Evolutionary conservation across 2,797 vertebrate genomes (phyloP).

Genomic region (Galago senegalensis): DNA sequence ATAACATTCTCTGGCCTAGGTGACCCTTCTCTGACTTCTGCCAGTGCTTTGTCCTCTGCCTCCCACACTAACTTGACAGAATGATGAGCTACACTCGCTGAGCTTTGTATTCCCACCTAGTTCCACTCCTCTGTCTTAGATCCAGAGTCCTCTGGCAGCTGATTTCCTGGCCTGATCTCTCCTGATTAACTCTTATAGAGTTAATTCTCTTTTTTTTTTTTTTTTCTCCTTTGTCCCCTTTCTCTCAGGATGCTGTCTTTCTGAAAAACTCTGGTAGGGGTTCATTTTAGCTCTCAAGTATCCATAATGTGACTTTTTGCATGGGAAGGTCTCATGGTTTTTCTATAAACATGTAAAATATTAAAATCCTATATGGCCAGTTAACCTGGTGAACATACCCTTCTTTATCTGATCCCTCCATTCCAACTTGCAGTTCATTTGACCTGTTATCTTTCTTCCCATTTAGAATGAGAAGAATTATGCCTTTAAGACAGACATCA

Average conservation of each 20-base stretch:
- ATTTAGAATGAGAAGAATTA: conserved; percentile 41
- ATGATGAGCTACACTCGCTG: too few species aligned
- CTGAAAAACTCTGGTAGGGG: background rate
- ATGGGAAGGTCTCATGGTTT: background rate
- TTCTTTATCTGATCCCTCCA: background rate
- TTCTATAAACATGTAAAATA: background rate
- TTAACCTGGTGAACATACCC: background rate
- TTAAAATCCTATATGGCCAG: background rate
- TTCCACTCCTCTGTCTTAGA: background rate
- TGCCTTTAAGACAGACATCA: background rate
- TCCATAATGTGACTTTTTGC: background rate
- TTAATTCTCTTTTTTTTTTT: too few species aligned
- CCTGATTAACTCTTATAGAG: background rate
- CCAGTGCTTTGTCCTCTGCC: background rate
- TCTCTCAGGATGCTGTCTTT: background rate
- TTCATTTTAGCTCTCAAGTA: background rate
- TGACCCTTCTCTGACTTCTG: background rate
- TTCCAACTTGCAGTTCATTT: background rate
- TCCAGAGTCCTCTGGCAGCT: background rate
- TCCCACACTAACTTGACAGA: background rate
- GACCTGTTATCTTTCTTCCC: background rate
- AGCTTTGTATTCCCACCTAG: background rate
- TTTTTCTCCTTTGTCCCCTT: background rate
- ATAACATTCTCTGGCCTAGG: background rate
- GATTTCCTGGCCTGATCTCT: background rate